phyloP scores from a whole-genome alignment of 2,113 vertebrate genomes.

The Macaca fascicularis region DNA sequence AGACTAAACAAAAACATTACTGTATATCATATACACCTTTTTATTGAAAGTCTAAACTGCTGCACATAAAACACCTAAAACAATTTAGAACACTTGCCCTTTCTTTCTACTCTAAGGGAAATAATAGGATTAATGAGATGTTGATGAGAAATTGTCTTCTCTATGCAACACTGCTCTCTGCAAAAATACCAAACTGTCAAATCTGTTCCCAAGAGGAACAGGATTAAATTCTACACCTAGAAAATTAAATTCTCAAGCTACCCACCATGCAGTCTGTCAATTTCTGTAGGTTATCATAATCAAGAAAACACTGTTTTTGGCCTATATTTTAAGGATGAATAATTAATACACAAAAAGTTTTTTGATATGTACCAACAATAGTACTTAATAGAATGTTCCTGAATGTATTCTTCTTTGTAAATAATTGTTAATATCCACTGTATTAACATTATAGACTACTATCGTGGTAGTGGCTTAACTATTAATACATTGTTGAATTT shows the following conservation, averaged over 20 bases:
- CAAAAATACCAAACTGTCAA: not conserved
- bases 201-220: not conserved
- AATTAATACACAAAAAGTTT: not conserved
- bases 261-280: not conserved
- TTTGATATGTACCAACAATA: not conserved
- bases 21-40: not conserved
- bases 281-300: not conserved
- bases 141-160: not conserved
- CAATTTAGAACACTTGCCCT: not conserved
- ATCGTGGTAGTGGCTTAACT: not conserved
- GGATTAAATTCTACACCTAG: not conserved
- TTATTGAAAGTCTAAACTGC: not conserved
- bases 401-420: not conserved
- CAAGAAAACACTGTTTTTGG: not conserved
- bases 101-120: not conserved
- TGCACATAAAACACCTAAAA: not conserved
- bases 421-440: not conserved
- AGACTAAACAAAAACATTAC: conserved; percentile 1
- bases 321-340: not conserved
- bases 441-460: not conserved
- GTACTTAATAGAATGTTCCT: not conserved
- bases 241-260: conserved; percentile 23
- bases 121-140: not conserved
- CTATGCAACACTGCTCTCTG: not conserved
- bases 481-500: not conserved